Evolutionary conservation across 2,113 vertebrate species (phyloP).

Genomic region (Ammodytes dubius): DNA sequence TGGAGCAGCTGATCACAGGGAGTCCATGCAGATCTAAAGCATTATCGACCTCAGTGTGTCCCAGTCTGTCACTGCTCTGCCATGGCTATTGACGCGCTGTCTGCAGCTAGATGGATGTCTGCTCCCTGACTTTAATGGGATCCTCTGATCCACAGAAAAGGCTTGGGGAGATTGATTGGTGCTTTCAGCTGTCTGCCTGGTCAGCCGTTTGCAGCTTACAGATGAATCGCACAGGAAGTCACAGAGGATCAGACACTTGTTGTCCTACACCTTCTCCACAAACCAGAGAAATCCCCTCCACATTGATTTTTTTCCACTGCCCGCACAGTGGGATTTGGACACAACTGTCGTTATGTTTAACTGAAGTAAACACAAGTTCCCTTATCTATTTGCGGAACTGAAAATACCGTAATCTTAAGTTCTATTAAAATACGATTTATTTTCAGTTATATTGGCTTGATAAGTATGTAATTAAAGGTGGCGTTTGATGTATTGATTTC

Average conservation of each 20-base stretch:
- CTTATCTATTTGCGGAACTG: slow-evolving; percentile 3
- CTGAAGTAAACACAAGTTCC: neutral
- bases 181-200: slow-evolving; percentile 35
- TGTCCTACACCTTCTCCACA: slow-evolving; percentile 15
- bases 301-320: slow-evolving; percentile 4
- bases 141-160: slow-evolving; percentile 51
- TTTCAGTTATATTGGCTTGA: neutral
- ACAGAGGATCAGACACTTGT: slow-evolving; percentile 16
- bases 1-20: slow-evolving; percentile 55
- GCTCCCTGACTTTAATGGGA: slow-evolving; percentile 56
- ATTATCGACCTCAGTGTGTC: slow-evolving; percentile 64
- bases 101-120: slow-evolving; percentile 52
- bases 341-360: slow-evolving; percentile 10
- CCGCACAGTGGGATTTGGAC: slow-evolving; percentile 14
- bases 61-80: slow-evolving; percentile 42
- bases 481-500: neutral
- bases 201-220: slow-evolving; percentile 38
- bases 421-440: neutral
- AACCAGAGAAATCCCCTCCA: neutral
- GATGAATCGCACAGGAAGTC: slow-evolving; percentile 30
- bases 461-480: neutral
- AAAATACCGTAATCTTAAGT: neutral
- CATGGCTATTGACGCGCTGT: slow-evolving; percentile 58
- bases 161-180: slow-evolving; percentile 53
- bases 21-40: slow-evolving; percentile 56